Evolutionary conservation across 2,888 invertebrate species (phyloP).

Genomic region (Plebejus anna): DNA sequence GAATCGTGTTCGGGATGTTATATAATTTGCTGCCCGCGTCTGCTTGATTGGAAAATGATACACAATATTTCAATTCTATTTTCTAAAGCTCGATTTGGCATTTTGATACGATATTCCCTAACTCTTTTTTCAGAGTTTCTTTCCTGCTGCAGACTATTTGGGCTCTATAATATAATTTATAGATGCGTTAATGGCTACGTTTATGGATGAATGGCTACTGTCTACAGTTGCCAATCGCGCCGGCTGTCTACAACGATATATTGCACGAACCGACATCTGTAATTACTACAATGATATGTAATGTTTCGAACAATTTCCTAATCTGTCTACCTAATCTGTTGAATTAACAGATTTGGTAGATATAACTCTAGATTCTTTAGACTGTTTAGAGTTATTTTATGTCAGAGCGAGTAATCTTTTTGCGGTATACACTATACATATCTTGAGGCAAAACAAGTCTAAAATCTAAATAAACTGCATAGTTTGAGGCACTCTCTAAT

Average conservation of each 20-base stretch:
- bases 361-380: background rate
- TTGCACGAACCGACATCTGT: background rate
- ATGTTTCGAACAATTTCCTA: background rate
- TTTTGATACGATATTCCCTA: background rate
- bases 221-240: background rate
- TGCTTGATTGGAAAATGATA: background rate
- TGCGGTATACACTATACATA: no score
- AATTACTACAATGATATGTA: slow-evolving; percentile 2
- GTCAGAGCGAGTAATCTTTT: no score
- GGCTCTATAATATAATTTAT: background rate
- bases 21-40: slow-evolving; percentile 4
- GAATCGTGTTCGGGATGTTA: background rate
- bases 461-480: background rate
- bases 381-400: no score
- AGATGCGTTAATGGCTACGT: background rate
- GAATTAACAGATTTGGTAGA: background rate
- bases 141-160: background rate
- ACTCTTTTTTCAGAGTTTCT: background rate
- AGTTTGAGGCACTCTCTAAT: background rate
- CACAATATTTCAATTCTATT: background rate
- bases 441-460: background rate
- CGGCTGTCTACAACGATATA: background rate
- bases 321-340: background rate
- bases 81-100: background rate
- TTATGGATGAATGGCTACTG: background rate